phyloP scores from a whole-genome alignment of 2,113 vertebrate genomes.

The Strigops habroptila region DNA sequence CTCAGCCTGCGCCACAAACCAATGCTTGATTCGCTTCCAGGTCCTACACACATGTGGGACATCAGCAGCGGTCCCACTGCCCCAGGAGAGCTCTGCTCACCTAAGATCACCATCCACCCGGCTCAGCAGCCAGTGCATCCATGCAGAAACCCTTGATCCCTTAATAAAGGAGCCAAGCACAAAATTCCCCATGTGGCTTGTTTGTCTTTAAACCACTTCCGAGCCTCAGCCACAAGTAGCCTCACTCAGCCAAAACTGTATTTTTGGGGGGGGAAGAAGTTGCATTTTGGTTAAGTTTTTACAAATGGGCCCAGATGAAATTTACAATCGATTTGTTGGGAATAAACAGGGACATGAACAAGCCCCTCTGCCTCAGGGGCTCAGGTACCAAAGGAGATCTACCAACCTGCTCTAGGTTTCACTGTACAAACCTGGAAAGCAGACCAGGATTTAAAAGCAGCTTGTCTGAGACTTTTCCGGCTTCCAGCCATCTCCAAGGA shows the following conservation, averaged over 20 bases:
- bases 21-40: background rate
- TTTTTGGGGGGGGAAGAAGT: background rate
- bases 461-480: background rate
- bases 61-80: background rate
- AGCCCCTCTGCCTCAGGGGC: background rate
- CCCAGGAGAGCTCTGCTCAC: background rate
- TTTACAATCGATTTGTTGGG: background rate
- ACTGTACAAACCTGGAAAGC: background rate
- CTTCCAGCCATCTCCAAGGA: background rate
- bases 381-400: rapidly evolving
- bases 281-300: background rate
- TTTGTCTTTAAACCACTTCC: background rate
- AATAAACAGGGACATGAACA: background rate
- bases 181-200: background rate
- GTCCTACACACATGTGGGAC: rapidly evolving
- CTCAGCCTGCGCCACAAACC: background rate
- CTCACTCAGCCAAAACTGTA: rapidly evolving
- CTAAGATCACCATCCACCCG: background rate
- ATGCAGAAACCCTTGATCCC: rapidly evolving
- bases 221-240: background rate
- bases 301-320: background rate
- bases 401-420: background rate
- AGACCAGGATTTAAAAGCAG: background rate
- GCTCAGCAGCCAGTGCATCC: rapidly evolving
- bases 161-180: background rate